A percentile compares a stretch with the other conserved stretches of the same genome.
These are phyloP conservation scores for Cheilosia pagana DNA, from an alignment of 2,888 invertebrate genomes.

Conservation along the genomic window DNA sequence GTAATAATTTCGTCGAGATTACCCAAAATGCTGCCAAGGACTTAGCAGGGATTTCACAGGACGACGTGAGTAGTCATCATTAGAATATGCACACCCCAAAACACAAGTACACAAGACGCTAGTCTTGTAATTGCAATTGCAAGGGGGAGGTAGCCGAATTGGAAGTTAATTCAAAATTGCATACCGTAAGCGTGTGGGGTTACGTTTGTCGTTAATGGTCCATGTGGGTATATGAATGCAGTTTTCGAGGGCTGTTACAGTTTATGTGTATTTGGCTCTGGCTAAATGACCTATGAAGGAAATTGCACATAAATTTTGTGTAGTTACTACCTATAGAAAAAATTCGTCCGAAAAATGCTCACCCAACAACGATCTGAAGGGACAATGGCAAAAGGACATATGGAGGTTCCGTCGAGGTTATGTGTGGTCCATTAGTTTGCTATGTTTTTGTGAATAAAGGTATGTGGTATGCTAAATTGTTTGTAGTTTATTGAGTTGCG, in stretches of 20 bases:
- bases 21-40: constrained; percentile 60
- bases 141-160: constrained; percentile 41
- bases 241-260: constrained; percentile 36
- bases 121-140: constrained; percentile 61
- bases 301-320: constrained; percentile 69
- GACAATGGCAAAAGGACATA: constrained; percentile 48
- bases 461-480: constrained; percentile 59
- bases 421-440: constrained; percentile 16
- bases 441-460: constrained; percentile 37
- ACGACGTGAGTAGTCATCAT: constrained; percentile 58
- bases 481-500: constrained; percentile 54
- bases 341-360: constrained; percentile 6
- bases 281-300: constrained; percentile 67
- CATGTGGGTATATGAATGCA: constrained; percentile 46
- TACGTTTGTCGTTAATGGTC: constrained; percentile 60
- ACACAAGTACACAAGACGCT: constrained; percentile 10
- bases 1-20: constrained; percentile 62
- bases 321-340: constrained; percentile 19
- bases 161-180: constrained; percentile 59
- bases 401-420: background rate
- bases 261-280: constrained; percentile 26
- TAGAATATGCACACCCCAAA: constrained; percentile 42
- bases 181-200: constrained; percentile 4
- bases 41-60: constrained; percentile 46
- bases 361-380: constrained; percentile 33